Percentiles rank a stretch among this genome's conserved stretches.
Conservation (phyloP, 2,113 vertebrate species). For the Egretta garzetta region DNA sequence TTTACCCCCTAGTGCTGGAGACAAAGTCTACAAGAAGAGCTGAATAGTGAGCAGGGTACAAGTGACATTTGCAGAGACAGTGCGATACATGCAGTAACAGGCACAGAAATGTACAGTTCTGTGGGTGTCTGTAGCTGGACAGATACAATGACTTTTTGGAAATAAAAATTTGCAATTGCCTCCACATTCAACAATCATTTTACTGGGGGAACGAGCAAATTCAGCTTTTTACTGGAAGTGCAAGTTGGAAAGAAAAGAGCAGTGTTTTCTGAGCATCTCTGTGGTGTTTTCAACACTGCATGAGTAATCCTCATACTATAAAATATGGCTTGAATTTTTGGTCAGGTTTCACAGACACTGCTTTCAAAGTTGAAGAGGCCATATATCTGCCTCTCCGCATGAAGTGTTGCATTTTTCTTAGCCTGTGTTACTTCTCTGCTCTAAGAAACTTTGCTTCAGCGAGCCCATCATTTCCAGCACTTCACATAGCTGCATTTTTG, state of each 20-base stretch:
- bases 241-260: not conserved
- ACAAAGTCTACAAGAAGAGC: not conserved
- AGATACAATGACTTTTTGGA: not conserved
- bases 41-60: not conserved
- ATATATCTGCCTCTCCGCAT: not conserved
- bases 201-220: not conserved
- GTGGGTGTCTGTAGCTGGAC: not conserved
- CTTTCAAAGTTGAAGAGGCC: not conserved
- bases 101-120: not conserved
- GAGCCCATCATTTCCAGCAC: not conserved
- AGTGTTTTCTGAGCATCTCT: not conserved
- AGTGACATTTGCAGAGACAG: not conserved
- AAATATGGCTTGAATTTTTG: not conserved
- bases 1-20: not conserved
- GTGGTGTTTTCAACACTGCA: not conserved
- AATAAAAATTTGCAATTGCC: not conserved
- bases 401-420: not conserved
- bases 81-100: not conserved
- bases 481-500: not conserved
- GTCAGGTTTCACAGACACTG: not conserved
- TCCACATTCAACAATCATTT: not conserved
- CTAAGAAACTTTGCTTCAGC: not conserved
- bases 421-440: not conserved
- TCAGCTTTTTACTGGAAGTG: not conserved
- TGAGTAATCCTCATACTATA: constrained; percentile 6